A percentile compares a stretch with the other conserved stretches of the same genome.
Conservation (phyloP, 2,888 invertebrate genomes). For the Ornithoptera alexandrae region DNA sequence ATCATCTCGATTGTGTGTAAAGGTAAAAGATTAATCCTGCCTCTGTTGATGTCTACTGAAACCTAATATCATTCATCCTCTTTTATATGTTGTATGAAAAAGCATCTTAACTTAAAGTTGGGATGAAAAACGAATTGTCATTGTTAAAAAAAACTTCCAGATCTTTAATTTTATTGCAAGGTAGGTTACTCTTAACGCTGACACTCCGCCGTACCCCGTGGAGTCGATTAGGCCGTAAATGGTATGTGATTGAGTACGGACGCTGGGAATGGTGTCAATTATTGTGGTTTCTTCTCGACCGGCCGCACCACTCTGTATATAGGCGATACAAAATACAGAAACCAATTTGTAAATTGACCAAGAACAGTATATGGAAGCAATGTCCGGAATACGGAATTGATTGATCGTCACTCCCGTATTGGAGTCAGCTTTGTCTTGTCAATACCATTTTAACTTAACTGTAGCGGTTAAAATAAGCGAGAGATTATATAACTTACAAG, state of each 20-base stretch:
- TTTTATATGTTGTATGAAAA: no score
- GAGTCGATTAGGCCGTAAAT: constrained; percentile 30
- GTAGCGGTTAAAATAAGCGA: not conserved
- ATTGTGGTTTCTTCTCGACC: constrained; percentile 35
- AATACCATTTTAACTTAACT: not conserved
- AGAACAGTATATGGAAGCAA: constrained; percentile 18
- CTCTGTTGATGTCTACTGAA: no score
- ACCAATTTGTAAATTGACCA: constrained; percentile 16
- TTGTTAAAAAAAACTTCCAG: not conserved
- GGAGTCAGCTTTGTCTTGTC: not conserved
- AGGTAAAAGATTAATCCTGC: no score
- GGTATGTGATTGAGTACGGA: constrained; percentile 27
- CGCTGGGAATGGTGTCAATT: constrained; percentile 47
- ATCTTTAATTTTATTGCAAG: not conserved
- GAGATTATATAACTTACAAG: not conserved
- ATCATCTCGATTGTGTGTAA: no score
- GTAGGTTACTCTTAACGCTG: constrained; percentile 23
- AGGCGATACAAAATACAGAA: constrained; percentile 4
- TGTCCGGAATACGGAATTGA: constrained; percentile 17
- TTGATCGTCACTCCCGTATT: constrained; percentile 5
- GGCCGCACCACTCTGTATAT: constrained; percentile 3
- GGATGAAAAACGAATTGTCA: not conserved
- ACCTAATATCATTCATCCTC: no score
- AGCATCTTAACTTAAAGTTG: not conserved
- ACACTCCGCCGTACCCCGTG: constrained; percentile 13